Percentiles rank a stretch among this genome's conserved stretches.
These are phyloP conservation scores for Anguilla rostrata DNA, from an alignment of 2,113 vertebrate genomes.

Conservation along the genomic window DNA sequence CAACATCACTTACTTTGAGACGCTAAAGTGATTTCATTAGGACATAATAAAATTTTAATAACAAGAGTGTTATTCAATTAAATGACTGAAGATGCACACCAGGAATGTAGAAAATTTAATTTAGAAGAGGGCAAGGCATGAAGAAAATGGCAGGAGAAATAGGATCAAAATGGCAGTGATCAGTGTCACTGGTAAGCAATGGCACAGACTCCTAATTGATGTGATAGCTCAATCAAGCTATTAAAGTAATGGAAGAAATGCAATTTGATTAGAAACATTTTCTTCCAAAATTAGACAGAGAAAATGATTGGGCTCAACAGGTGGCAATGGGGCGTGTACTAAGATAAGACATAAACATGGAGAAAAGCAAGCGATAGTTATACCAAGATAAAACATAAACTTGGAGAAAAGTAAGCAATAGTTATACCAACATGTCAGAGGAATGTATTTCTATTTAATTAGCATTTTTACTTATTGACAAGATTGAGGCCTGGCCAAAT, in stretches of 20 bases:
- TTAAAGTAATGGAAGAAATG: conserved; percentile 4
- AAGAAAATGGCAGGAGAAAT: conserved; percentile 16
- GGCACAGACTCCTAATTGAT: conserved; percentile 3
- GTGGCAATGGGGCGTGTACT: background rate
- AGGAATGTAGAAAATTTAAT: conserved; percentile 46
- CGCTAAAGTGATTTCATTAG: conserved; percentile 30
- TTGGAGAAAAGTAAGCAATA: conserved; percentile 45
- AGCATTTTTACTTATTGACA: background rate
- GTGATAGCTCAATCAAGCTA: conserved; percentile 18
- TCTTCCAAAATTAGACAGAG: background rate
- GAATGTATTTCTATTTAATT: conserved; percentile 13
- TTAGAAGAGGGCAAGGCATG: conserved; percentile 14
- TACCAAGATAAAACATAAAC: background rate
- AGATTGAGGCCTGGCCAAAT: background rate
- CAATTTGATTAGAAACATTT: conserved; percentile 1
- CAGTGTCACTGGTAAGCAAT: background rate
- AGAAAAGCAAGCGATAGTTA: conserved; percentile 46
- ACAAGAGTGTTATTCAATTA: conserved; percentile 37
- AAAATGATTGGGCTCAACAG: background rate
- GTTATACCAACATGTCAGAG: conserved; percentile 31
- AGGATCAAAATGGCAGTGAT: conserved; percentile 17
- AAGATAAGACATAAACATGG: conserved; percentile 10
- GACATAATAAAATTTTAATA: conserved; percentile 30
- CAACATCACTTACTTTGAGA: conserved; percentile 1
- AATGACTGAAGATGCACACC: conserved; percentile 44